Evolutionary conservation across 2,113 vertebrate genomes (phyloP), one percentile per base, ranked within the genome.

Genomic region (Mormyrus iriodes): DNA sequence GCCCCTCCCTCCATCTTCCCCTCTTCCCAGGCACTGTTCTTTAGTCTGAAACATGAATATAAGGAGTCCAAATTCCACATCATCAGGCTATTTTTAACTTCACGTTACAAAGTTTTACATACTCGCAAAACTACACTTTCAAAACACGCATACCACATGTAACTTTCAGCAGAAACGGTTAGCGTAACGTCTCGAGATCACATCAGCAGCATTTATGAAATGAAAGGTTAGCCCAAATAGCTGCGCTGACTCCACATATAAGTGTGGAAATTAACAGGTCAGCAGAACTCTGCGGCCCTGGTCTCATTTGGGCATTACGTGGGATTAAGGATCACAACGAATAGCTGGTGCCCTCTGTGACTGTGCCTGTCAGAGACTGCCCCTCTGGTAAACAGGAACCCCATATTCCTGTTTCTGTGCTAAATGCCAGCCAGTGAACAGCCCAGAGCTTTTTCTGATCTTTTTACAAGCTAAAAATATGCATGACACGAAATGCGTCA

Each of bases 191-290:
- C 65, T 88, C 90, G 87, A 90, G 89, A 93, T 93, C 90, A 92
- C 92, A 93, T 91, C 87, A 92, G 91, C 91, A 91, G 89, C 92
- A 92, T 93, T 93, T 92, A 91, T 93, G 90, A 92, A 93, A 93
- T 73, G 89, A 90, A 90, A 76, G 91, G 90, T 88, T 92, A 92
- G 88, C 87, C 89, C n/a, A 42, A 42, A 52, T 2, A 27, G 8
- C 31, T 92, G 48, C 93, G 94, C 94, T 95, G 95, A 95, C 93
- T 91, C 86, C 91, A 94, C 94, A 94, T 86, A 82, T 39, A 90
- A 86, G 91, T 90, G 93, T 94, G 93, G 92, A 94, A 95, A 94
- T 94, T 90, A 94, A 92, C 24, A 88, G 90, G 90, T 86, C 31
- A 92, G 90, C 90, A 69, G 82, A 91, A 89, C 91, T 24, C 19